phyloP scores from a whole-genome alignment of 2,797 vertebrate genomes.

The Peromyscus attwateri region DNA sequence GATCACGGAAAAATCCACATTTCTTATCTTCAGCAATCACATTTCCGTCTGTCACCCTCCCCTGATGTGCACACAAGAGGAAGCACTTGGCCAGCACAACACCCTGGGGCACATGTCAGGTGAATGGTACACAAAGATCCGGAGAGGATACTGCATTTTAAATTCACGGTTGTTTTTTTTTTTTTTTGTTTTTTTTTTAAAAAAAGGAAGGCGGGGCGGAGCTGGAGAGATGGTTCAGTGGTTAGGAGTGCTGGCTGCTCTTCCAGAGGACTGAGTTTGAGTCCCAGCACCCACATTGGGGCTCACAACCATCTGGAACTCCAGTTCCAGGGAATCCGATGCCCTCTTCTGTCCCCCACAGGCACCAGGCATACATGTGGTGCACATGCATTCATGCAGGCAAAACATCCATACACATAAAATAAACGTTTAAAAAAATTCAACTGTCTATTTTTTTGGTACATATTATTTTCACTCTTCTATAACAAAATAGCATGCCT shows the following conservation, averaged over 20 bases:
- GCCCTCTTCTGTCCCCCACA: neutral
- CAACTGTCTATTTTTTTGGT: conserved; percentile 61
- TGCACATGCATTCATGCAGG: neutral
- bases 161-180: too few relatives aligned
- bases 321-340: neutral
- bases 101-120: conserved; percentile 56
- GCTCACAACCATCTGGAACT: neutral
- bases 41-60: neutral
- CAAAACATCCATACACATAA: neutral
- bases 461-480: conserved; percentile 71
- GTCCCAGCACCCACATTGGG: neutral
- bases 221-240: neutral
- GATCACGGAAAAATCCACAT: conserved; percentile 51
- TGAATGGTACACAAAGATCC: conserved; percentile 70
- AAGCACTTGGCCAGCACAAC: neutral
- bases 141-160: conserved; percentile 47
- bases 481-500: conserved; percentile 57
- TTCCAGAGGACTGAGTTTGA: neutral
- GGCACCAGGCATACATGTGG: neutral
- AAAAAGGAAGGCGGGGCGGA: neutral
- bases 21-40: conserved; percentile 56
- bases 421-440: neutral
- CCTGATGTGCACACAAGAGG: fast-evolving
- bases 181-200: too few relatives aligned
- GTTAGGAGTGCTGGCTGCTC: neutral